Conservation (phyloP, 2,888 invertebrate species). For the Brachypterus glaber region DNA sequence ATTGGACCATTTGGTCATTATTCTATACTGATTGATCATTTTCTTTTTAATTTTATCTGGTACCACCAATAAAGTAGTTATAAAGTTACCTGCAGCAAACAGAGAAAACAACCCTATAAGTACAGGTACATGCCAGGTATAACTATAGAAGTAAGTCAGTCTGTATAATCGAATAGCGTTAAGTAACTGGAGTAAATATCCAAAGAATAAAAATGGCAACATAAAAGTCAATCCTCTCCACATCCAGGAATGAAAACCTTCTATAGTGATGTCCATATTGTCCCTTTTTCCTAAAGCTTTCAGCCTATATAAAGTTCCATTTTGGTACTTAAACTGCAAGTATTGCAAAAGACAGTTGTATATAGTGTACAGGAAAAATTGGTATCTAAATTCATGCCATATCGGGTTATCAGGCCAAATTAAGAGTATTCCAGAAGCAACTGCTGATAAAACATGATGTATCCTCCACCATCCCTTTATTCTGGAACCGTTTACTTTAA, state of each 20-base stretch:
- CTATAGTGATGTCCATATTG: slow-evolving; percentile 95
- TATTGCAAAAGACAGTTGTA: slow-evolving; percentile 66
- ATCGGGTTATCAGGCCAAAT: slow-evolving; percentile 93
- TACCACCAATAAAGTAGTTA: slow-evolving; percentile 80
- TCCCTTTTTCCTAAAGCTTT: slow-evolving; percentile 91
- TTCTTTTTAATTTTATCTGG: slow-evolving; percentile 61
- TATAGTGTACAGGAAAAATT: slow-evolving; percentile 88
- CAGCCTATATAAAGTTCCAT: slow-evolving; percentile 55
- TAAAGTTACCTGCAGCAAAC: slow-evolving; percentile 80
- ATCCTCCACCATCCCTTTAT: slow-evolving; percentile 97
- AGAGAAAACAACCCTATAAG: slow-evolving; percentile 73
- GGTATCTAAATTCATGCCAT: slow-evolving; percentile 79
- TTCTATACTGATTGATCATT: slow-evolving; percentile 22
- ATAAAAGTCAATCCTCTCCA: slow-evolving; percentile 95
- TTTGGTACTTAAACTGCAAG: slow-evolving; percentile 58
- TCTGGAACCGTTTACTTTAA: slow-evolving; percentile 94
- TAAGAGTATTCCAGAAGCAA: slow-evolving; percentile 82
- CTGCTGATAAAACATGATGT: slow-evolving; percentile 95
- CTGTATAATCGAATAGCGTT: slow-evolving; percentile 83
- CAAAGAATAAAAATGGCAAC: slow-evolving; percentile 87
- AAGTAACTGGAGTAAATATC: slow-evolving; percentile 91
- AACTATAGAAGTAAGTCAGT: slow-evolving; percentile 63
- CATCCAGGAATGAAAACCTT: slow-evolving; percentile 99
- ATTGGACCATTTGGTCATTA: too few relatives aligned
- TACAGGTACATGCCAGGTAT: slow-evolving; percentile 89